Evolutionary conservation across 2,888 invertebrate genomes (phyloP), one percentile per base, ranked within the genome.

Genomic region (Notocelia uddmanniana): DNA sequence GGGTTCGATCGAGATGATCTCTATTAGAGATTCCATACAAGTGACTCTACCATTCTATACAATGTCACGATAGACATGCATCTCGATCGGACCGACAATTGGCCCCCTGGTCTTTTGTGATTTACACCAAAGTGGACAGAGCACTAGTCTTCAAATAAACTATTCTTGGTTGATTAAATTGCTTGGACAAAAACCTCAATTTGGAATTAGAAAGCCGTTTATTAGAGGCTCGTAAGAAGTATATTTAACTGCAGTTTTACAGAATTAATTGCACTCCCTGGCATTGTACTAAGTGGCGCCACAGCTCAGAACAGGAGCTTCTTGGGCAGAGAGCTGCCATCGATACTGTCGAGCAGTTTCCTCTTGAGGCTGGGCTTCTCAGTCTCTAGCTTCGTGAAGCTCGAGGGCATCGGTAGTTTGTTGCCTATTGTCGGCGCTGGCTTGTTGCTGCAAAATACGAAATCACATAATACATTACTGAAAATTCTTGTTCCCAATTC

Each of bases 381-480:
- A 2, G 88, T 81, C 76, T 96, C 95, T 62, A 94, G 89, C 84
- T 94, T 95, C 76, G 92, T 91, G 68, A 97, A 91, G 79, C 92
- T 95, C 19, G 95, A 94, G 1, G 98, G 97, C 83, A 97, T 93
- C 0, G 99, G 99, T 68, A 99, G 88, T 84, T 97, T 97, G n/a
- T 95, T 89, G 1, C 98, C 98, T 9, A 97, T 92, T 0, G 98
- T 96, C 0, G 99, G 98, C 8, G 97, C 95, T 3, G 99, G 99
- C 86, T 97, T 97, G 84, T 97, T 98, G 78, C 96, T 96, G 87
- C 1, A 57, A 73, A 52, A 41, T 58, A 48, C 41, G 18, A 31
- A 18, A 18, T 37, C 23, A 23, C 6, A 5, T 41, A 41, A 41
- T 15, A 15, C 13, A 13, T 26, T 31, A 5, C 31, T 31, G 15